Conservation (phyloP, 2,113 vertebrate species). For the Vulpes vulpes region DNA sequence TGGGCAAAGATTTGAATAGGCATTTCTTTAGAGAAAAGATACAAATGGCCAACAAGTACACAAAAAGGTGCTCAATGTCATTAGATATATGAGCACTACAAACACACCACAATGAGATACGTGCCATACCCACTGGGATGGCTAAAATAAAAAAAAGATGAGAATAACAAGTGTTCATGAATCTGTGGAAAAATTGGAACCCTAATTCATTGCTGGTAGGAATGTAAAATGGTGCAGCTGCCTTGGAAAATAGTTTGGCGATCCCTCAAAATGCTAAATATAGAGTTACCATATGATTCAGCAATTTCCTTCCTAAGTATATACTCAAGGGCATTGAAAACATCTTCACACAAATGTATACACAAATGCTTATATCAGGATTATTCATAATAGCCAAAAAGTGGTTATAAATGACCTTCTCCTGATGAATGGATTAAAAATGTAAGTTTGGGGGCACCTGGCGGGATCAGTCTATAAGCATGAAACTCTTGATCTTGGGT, state of each 20-base stretch:
- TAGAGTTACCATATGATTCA: slow-evolving; percentile 31
- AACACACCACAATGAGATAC: background rate
- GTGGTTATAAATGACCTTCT: background rate
- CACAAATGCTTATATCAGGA: background rate
- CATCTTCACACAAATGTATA: background rate
- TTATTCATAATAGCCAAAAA: background rate
- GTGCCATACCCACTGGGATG: background rate
- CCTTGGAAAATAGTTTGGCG: slow-evolving; percentile 55
- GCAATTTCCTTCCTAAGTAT: background rate
- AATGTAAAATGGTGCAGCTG: background rate
- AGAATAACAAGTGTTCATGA: background rate
- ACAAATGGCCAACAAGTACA: background rate
- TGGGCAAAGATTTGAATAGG: background rate
- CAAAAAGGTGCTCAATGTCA: background rate
- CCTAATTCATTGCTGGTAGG: background rate
- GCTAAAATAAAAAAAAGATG: background rate
- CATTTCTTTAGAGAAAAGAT: background rate
- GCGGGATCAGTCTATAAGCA: background rate
- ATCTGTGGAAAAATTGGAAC: background rate
- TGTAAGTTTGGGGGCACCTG: background rate
- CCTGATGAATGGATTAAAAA: background rate
- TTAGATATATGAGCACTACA: background rate
- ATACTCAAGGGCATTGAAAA: background rate
- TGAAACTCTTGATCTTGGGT: background rate
- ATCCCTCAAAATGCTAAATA: background rate